Evolutionary conservation across 1,140 invertebrate species (phyloP).

Genomic region (Trachymyrmex septentrionalis): DNA sequence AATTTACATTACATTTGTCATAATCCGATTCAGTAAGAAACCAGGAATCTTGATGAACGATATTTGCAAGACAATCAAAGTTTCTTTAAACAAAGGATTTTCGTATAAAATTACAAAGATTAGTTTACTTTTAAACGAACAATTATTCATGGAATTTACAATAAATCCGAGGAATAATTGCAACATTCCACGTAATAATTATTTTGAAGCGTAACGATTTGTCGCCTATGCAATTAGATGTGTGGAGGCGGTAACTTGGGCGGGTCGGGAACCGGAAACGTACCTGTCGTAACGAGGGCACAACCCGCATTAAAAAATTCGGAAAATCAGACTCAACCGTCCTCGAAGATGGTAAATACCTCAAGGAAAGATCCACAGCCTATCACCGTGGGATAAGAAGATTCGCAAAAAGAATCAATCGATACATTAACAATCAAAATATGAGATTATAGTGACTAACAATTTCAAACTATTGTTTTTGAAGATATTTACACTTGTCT

Average conservation of each 20-base stretch:
- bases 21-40: neutral
- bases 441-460: neutral
- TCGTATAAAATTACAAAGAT: neutral
- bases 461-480: constrained; percentile 31
- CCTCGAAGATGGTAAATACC: constrained; percentile 56
- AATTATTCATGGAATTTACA: neutral
- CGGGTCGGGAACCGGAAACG: constrained; percentile 66
- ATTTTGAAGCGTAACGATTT: constrained; percentile 7
- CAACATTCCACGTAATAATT: neutral
- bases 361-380: constrained; percentile 70
- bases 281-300: constrained; percentile 59
- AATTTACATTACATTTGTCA: neutral
- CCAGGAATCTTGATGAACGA: neutral
- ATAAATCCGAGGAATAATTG: neutral
- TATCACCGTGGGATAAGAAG: constrained; percentile 58
- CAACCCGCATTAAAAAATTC: constrained; percentile 65
- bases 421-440: constrained; percentile 26
- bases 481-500: constrained; percentile 40
- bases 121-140: neutral
- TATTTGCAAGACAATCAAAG: neutral
- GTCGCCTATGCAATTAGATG: constrained; percentile 47
- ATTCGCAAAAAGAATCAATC: neutral
- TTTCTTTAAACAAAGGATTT: neutral
- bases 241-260: constrained; percentile 57
- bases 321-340: constrained; percentile 69